These are phyloP conservation scores for Dryobates pubescens DNA, from an alignment of 2,797 vertebrate species.

Conservation along the genomic window DNA sequence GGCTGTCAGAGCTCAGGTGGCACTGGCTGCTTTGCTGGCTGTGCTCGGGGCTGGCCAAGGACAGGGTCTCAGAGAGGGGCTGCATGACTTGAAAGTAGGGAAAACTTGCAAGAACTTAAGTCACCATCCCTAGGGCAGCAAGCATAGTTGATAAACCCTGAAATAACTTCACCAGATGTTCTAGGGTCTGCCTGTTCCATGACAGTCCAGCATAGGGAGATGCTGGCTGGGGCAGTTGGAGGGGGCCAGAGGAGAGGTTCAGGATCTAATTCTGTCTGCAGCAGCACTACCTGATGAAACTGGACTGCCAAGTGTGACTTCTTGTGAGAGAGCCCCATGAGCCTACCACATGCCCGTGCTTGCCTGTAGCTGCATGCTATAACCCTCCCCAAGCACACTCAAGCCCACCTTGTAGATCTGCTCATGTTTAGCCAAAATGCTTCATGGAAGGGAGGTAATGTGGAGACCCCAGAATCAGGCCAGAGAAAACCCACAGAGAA, in stretches of 20 bases:
- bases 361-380: background rate
- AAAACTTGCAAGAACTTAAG: background rate
- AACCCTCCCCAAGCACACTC: background rate
- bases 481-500: background rate
- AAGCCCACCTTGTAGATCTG: background rate
- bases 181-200: background rate
- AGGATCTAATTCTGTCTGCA: background rate
- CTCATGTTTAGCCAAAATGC: background rate
- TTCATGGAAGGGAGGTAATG: background rate
- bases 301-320: background rate
- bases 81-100: background rate
- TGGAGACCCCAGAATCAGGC: background rate
- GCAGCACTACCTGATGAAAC: background rate
- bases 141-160: background rate
- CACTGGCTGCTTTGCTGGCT: background rate
- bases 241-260: background rate
- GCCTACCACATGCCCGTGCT: background rate
- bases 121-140: background rate
- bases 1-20: background rate
- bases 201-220: accelerated
- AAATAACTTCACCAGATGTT: background rate
- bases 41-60: background rate
- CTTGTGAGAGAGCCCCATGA: background rate
- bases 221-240: background rate
- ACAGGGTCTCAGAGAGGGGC: background rate